Conservation (phyloP, 2,888 invertebrate species). For the Aleiodes leptofemur region DNA sequence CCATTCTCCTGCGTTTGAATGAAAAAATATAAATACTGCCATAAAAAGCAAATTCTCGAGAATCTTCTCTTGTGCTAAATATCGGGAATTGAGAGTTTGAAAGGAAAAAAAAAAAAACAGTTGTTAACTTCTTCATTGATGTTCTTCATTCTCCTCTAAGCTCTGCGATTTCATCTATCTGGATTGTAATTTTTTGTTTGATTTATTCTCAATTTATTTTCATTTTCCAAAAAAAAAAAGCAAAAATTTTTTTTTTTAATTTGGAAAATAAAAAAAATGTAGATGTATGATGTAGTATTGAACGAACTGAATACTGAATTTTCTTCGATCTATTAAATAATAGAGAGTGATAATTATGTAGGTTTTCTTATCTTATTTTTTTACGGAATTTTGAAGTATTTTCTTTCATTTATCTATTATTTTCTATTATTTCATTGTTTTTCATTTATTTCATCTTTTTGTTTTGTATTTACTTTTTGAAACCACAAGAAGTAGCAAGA, state of each 20-base stretch:
- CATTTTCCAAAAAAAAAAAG: conserved; percentile 15
- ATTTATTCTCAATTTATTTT: conserved; percentile 23
- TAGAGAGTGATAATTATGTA: conserved; percentile 41
- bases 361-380: conserved; percentile 43
- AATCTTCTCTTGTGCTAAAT: conserved; percentile 23
- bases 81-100: background rate
- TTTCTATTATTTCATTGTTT: conserved; percentile 24
- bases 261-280: conserved; percentile 5
- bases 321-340: conserved; percentile 24
- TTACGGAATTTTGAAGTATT: conserved; percentile 30
- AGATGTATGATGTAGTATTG: conserved; percentile 44
- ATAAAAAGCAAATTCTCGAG: conserved; percentile 18
- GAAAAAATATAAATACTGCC: background rate
- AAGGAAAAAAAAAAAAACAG: background rate
- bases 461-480: conserved; percentile 34
- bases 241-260: conserved; percentile 20
- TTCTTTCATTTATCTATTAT: conserved; percentile 37
- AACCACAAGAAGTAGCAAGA: conserved; percentile 43
- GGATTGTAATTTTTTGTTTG: conserved; percentile 50
- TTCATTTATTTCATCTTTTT: conserved; percentile 38
- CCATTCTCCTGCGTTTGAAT: background rate
- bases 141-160: conserved; percentile 41
- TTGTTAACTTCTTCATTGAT: conserved; percentile 29
- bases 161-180: conserved; percentile 52
- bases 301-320: conserved; percentile 1